phyloP scores from a whole-genome alignment of 1,140 invertebrate genomes.

The Hetaerina americana region DNA sequence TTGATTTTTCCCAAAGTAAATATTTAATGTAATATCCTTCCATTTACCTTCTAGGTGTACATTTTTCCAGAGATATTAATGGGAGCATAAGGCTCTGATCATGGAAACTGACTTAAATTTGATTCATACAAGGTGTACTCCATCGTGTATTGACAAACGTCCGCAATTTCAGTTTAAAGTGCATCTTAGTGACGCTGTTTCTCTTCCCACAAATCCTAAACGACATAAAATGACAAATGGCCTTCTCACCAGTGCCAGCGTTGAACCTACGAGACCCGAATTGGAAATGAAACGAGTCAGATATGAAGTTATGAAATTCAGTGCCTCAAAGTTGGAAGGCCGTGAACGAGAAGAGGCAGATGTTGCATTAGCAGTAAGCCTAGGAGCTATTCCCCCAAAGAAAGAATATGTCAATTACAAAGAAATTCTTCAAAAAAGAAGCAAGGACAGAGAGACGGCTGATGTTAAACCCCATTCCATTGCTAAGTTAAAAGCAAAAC shows the following conservation, averaged over 20 bases:
- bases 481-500: neutral
- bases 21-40: too few relatives aligned
- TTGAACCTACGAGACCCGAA: neutral
- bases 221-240: too few relatives aligned
- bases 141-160: neutral
- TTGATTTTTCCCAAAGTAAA: too few relatives aligned
- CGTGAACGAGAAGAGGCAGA: neutral
- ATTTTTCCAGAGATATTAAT: neutral
- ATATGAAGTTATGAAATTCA: neutral
- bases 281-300: neutral
- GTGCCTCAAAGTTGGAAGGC: neutral
- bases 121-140: neutral
- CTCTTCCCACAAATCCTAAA: too few relatives aligned
- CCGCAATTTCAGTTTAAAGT: neutral
- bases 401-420: neutral
- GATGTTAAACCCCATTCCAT: neutral
- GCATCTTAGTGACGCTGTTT: neutral
- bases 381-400: neutral
- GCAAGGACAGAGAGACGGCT: neutral
- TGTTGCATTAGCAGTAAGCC: neutral
- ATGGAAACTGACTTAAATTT: neutral
- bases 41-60: too few relatives aligned
- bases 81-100: too few relatives aligned
- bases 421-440: neutral
- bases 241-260: too few relatives aligned